Base-by-base conservation (phyloP, 2,888 invertebrate species). In the Drosophila kambysellisi region DNA sequence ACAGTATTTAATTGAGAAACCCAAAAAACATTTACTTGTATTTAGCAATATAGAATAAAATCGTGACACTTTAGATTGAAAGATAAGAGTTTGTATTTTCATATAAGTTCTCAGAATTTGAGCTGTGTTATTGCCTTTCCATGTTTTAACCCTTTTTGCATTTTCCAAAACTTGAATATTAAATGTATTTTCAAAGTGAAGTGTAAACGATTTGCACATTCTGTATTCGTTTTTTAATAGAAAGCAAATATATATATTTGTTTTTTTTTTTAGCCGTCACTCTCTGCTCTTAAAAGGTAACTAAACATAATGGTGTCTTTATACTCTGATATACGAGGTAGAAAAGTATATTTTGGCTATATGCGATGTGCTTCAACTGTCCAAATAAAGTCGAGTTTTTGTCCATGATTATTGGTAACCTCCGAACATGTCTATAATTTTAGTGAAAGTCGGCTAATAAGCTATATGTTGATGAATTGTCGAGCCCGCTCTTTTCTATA, bases 91-190 rank as follows among this genome's bases (percentile, higher is more conserved):
- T 84, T 84, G 53, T 84, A 84, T 87, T 84, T 86, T 83, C 66
- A 87, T 84, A 84, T 87, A 84, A 84, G 70, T 87, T 84, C 84
- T 87, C 83, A 83, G 83, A 80, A 78, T 84, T 79, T 87, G 84
- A 84, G 88, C 84, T 84, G 84, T 84, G 82, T 87, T 82, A 76
- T 81, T 82, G 83, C 85, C 75, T 70, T 46, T 77, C 74, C 77
- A 61, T 76, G 76, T 74, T 78, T 67, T 79, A 79, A 64, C 72
- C 69, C 61, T 67, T 68, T 75, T 75, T 58, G 59, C 71, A 68
- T 57, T 79, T 72, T 69, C 57, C 71, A 79, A 79, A 75, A 71
- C 69, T 71, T 25, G 20, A 79, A 66, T 78, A 69, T 75, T 76
- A 66, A 79, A 79, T 79, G 76, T 79, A 59, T 41, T 69, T 75